These are phyloP conservation scores for Acromyrmex charruanus DNA, from an alignment of 1,140 invertebrate species.

Conservation along the genomic window DNA sequence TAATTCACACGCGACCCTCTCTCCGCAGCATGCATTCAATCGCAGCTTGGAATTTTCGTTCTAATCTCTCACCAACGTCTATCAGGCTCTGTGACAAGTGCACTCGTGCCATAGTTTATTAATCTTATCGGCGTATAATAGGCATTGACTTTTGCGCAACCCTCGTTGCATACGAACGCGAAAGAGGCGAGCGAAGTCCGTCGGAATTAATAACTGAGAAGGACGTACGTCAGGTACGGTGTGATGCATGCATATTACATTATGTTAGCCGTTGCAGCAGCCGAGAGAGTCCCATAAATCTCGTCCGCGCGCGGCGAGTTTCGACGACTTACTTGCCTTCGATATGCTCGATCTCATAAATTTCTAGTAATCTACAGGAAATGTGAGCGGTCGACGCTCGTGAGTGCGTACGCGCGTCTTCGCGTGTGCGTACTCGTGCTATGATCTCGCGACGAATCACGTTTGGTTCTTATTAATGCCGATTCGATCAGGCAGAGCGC, in stretches of 20 bases:
- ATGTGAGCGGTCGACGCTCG: not conserved
- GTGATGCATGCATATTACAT: slow-evolving; percentile 65
- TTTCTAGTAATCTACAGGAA: slow-evolving; percentile 49
- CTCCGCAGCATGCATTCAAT: not conserved
- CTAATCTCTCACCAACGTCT: slow-evolving; percentile 1
- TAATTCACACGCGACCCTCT: not conserved
- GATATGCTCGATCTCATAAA: slow-evolving; percentile 62
- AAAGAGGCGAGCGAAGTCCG: slow-evolving; percentile 55
- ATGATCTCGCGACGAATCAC: not conserved
- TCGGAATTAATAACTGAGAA: slow-evolving; percentile 57
- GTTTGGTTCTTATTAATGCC: slow-evolving; percentile 24
- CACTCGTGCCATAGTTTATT: slow-evolving; percentile 23
- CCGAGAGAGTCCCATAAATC: slow-evolving; percentile 57
- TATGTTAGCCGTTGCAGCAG: slow-evolving; percentile 39
- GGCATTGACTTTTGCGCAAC: slow-evolving; percentile 45
- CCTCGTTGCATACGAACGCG: slow-evolving; percentile 3
- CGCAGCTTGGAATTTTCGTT: slow-evolving; percentile 25
- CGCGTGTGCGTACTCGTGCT: too few relatives aligned
- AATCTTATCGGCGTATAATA: slow-evolving; percentile 54
- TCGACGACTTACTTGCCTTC: slow-evolving; percentile 70
- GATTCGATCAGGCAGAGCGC: slow-evolving; percentile 39
- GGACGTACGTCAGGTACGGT: slow-evolving; percentile 61
- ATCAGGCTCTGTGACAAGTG: slow-evolving; percentile 45
- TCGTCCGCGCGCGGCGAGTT: slow-evolving; percentile 52
- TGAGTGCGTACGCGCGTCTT: not conserved